Conservation (phyloP, 2,113 vertebrate species). For the Ramphastos sulfuratus region DNA sequence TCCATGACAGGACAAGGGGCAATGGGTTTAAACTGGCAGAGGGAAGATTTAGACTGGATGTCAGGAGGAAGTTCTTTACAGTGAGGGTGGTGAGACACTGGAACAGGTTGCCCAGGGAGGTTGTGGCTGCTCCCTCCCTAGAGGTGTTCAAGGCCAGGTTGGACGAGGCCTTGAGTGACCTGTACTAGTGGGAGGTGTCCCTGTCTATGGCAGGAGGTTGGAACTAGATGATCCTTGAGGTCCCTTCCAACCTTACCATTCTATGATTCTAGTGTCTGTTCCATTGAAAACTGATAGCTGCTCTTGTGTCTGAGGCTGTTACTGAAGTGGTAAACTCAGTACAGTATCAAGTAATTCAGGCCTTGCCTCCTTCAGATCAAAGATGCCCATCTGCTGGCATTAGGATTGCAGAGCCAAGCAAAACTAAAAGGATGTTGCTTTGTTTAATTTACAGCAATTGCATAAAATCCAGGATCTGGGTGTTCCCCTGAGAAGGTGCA, state of each 20-base stretch:
- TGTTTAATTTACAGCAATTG: constrained; percentile 7
- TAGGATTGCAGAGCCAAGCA: background rate
- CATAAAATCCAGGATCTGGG: background rate
- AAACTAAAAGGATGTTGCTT: background rate
- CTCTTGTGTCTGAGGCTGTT: background rate
- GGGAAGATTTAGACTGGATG: too few species aligned
- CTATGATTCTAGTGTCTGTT: background rate
- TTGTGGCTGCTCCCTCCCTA: too few species aligned
- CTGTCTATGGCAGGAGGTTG: too few species aligned
- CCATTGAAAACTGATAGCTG: background rate
- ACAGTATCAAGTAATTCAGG: background rate
- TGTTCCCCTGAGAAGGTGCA: background rate
- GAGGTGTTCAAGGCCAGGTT: too few species aligned
- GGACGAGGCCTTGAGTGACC: too few species aligned
- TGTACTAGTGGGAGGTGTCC: too few species aligned
- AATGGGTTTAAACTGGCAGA: too few species aligned
- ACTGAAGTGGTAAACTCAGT: background rate
- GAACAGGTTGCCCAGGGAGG: too few species aligned
- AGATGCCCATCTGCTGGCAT: background rate
- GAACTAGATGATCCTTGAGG: too few species aligned
- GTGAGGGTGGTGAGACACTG: too few species aligned
- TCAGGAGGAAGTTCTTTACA: too few species aligned
- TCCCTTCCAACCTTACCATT: too few species aligned
- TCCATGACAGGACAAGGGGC: background rate
- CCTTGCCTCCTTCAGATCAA: background rate